Evolutionary conservation across 2,888 invertebrate species (phyloP).

Genomic region (Yponomeuta sedellus): DNA sequence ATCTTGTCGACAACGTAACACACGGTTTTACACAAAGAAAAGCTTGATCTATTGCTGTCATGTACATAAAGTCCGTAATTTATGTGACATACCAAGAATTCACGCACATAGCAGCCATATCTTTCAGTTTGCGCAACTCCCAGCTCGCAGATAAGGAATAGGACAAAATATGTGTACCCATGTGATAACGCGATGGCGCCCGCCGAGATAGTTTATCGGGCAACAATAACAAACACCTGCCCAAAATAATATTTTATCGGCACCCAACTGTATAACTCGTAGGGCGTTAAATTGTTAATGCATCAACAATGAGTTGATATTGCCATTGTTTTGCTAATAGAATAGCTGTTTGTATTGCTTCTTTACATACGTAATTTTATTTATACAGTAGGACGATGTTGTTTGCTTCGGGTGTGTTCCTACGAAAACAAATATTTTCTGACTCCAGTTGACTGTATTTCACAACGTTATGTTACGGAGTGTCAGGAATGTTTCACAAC

Average conservation of each 20-base stretch:
- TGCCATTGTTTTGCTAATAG: background rate
- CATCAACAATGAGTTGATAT: background rate
- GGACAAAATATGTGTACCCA: background rate
- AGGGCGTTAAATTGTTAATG: background rate
- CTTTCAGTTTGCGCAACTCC: slow-evolving; percentile 5
- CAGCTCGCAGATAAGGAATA: slow-evolving; percentile 9
- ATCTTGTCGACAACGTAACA: too few relatives aligned
- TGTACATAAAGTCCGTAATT: too few relatives aligned
- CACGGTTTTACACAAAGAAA: too few relatives aligned
- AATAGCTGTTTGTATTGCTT: background rate
- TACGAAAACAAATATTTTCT: background rate
- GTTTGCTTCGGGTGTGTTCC: background rate
- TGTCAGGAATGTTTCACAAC: too few relatives aligned
- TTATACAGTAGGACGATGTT: background rate
- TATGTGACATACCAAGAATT: background rate
- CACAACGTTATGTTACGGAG: too few relatives aligned
- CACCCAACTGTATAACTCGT: background rate
- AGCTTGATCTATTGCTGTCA: too few relatives aligned
- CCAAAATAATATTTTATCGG: slow-evolving; percentile 2
- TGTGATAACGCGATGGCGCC: slow-evolving; percentile 13
- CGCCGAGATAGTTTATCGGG: slow-evolving; percentile 13
- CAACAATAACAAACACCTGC: slow-evolving; percentile 3
- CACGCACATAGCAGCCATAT: background rate
- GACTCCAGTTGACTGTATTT: too few relatives aligned
- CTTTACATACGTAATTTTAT: background rate